These are phyloP conservation scores for Mus spretus DNA, from an alignment of 2,797 vertebrate species.

Conservation along the genomic window DNA sequence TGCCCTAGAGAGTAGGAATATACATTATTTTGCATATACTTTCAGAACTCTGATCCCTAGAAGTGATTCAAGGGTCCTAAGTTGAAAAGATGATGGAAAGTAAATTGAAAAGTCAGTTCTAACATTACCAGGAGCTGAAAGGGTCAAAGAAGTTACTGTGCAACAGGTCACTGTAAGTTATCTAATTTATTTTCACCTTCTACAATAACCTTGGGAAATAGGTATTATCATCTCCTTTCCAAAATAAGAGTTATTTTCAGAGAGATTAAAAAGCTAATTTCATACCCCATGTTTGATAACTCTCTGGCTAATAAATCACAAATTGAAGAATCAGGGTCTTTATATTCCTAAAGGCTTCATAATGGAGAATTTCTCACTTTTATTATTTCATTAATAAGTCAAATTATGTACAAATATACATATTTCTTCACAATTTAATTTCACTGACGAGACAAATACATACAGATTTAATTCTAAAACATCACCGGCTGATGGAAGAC, in stretches of 20 bases:
- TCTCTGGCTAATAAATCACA: not conserved
- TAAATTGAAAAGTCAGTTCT: slow-evolving; percentile 49
- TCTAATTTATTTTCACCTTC: slow-evolving; percentile 38
- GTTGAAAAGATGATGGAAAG: not conserved
- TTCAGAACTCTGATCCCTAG: not conserved
- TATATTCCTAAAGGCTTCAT: not conserved
- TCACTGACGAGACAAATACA: not conserved
- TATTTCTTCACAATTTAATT: slow-evolving; percentile 44
- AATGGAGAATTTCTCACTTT: not conserved
- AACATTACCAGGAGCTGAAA: slow-evolving; percentile 42
- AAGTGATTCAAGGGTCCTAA: slow-evolving; percentile 1
- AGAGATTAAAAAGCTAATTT: slow-evolving; percentile 3
- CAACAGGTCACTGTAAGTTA: slow-evolving; percentile 4
- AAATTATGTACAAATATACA: not conserved
- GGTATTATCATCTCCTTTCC: slow-evolving; percentile 8
- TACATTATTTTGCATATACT: not conserved
- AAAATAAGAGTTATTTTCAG: slow-evolving; percentile 36
- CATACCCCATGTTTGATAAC: slow-evolving; percentile 11
- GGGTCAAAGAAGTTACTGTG: not conserved
- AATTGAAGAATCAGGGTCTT: not conserved
- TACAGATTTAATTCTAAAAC: not conserved
- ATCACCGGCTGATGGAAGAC: slow-evolving; percentile 11
- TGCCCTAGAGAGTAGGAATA: not conserved
- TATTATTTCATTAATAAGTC: not conserved
- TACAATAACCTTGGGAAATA: slow-evolving; percentile 23